Evolutionary conservation across 1,140 invertebrate genomes (phyloP), one percentile per base, ranked within the genome.

Genomic region (Metopolophium dirhodum): DNA sequence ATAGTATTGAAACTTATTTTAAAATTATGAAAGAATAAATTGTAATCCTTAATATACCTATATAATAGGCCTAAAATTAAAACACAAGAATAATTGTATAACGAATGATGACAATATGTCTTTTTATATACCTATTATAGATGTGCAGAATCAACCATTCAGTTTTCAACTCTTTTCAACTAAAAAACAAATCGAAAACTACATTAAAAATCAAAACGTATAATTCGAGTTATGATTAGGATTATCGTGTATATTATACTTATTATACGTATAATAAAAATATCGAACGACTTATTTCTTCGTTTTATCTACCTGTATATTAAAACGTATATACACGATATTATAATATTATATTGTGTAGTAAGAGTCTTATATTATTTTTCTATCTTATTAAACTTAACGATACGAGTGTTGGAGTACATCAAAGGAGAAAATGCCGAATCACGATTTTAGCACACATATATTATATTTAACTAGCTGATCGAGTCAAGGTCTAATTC

Each of bases 401-500:
- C 14, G 86, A 30, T 83, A 54, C 6, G 23, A 8, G 88, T 45
- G 51, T 57, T 49, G 26, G n/a, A 88, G 47, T n/a, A 54, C 18
- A 88, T 88, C 87, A 88, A 88, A 88, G n/a, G 49, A 88, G 87
- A 90, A 90, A 51, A 90, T 61, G 49, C 49, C n/a, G 51, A 89
- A 89, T 89, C 87, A 89, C 87, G 49, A 89, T 57, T 89, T 89
- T 89, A 57, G 47, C 87, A 90, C 18, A 61, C 30, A 90, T 18
- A 61, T n/a, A 54, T 23, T 22, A n/a, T 49, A 35, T n/a, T 87
- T 77, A 89, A 88, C 87, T 89, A 88, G 30, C 35, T 23, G 35
- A 68, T n/a, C 54, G 57, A 91, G 90, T 91, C 68, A 91, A 91
- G 45, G 90, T 91, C 45, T 91, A 47, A 91, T 91, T 47, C 54